A percentile compares a stretch with the other conserved stretches of the same genome.
These are phyloP conservation scores for Anser cygnoides DNA, from an alignment of 2,113 vertebrate species.

Conservation along the genomic window DNA sequence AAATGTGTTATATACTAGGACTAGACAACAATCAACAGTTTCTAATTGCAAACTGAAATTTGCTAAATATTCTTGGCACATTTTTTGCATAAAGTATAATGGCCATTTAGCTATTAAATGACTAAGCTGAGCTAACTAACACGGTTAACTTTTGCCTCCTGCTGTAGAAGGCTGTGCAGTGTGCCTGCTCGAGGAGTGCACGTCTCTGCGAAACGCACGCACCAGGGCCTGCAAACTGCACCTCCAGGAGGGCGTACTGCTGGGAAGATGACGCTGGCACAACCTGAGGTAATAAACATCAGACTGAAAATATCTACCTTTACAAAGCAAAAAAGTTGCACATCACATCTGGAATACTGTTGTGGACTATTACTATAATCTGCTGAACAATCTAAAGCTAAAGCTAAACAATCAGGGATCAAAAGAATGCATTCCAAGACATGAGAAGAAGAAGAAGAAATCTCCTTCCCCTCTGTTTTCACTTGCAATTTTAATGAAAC, in stretches of 20 bases:
- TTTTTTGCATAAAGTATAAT: not conserved
- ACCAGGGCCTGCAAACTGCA: not conserved
- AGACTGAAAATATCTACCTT: fast-evolving
- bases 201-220: fast-evolving
- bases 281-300: not conserved
- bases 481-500: not conserved
- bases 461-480: not conserved
- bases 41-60: not conserved
- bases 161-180: fast-evolving
- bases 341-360: not conserved
- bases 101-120: fast-evolving
- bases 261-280: not conserved
- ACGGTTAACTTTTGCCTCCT: not conserved
- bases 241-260: not conserved
- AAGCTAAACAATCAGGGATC: not conserved
- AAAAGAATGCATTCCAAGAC: not conserved
- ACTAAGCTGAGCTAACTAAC: not conserved
- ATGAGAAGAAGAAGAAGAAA: not conserved
- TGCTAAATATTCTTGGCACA: not conserved
- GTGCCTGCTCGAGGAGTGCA: not conserved
- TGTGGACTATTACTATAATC: not conserved
- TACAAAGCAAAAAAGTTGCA: not conserved
- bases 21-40: not conserved
- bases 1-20: not conserved
- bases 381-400: not conserved